Conservation (phyloP, 1,140 invertebrate genomes). For the Oreohelix idahoensis region DNA sequence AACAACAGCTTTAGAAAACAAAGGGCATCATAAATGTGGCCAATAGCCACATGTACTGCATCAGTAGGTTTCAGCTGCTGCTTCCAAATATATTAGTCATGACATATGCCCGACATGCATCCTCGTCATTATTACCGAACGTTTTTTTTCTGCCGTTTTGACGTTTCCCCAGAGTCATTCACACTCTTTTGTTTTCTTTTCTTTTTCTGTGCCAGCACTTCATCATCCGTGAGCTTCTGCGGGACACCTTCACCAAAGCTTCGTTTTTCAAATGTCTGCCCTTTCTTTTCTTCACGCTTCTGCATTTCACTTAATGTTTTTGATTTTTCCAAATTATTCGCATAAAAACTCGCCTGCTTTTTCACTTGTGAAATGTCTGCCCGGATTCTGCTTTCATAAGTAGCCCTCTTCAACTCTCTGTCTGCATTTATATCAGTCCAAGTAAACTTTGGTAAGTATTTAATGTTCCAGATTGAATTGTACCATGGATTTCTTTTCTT, state of each 20-base stretch:
- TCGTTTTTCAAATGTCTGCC: slow-evolving; percentile 15
- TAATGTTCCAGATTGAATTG: slow-evolving; percentile 94
- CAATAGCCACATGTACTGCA: too few species aligned
- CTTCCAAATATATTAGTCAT: slow-evolving; percentile 37
- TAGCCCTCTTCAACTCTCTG: slow-evolving; percentile 90
- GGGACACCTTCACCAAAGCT: slow-evolving; percentile 9
- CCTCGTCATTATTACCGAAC: slow-evolving; percentile 19
- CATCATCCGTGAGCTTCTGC: slow-evolving; percentile 34
- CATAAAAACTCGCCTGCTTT: slow-evolving; percentile 34
- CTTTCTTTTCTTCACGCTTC: slow-evolving; percentile 30
- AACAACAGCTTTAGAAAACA: too few species aligned
- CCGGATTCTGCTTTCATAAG: slow-evolving; percentile 86
- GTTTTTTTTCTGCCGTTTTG: slow-evolving; percentile 21
- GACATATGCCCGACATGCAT: neutral
- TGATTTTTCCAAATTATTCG: too few species aligned
- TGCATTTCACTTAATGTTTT: slow-evolving; percentile 30
- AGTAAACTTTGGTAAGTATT: slow-evolving; percentile 94
- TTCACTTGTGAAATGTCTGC: slow-evolving; percentile 88
- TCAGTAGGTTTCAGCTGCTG: neutral
- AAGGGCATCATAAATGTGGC: too few species aligned
- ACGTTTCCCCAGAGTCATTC: neutral
- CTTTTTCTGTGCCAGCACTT: slow-evolving; percentile 24
- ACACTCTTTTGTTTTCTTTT: neutral
- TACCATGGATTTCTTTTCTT: slow-evolving; percentile 88
- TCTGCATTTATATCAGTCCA: slow-evolving; percentile 95